Conservation (phyloP, 2,888 invertebrate genomes). For the Colostygia pectinataria region DNA sequence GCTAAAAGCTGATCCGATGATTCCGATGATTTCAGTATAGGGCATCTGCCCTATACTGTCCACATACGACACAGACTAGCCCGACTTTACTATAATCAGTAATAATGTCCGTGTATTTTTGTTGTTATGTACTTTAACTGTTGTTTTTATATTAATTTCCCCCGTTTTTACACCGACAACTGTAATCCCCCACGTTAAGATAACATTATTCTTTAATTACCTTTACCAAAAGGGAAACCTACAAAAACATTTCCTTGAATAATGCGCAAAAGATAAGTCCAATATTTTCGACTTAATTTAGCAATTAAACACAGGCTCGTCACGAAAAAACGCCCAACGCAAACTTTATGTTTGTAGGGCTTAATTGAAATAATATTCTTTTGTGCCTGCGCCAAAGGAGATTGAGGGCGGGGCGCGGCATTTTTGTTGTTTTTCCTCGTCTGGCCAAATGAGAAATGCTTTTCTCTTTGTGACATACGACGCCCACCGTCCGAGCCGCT, state of each 20-base stretch:
- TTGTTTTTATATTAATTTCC: conserved; percentile 10
- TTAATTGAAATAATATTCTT: conserved; percentile 77
- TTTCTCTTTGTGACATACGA: conserved; percentile 72
- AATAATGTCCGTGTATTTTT: too few relatives aligned
- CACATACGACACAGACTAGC: too few relatives aligned
- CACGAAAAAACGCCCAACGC: conserved; percentile 45
- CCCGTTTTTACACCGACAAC: conserved; percentile 9
- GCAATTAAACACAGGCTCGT: conserved; percentile 48
- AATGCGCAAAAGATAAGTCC: conserved; percentile 35
- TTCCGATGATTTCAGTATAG: too few relatives aligned
- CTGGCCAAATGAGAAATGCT: conserved; percentile 72
- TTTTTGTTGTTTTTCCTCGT: conserved; percentile 65
- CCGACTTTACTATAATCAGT: too few relatives aligned
- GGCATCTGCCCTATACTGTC: too few relatives aligned
- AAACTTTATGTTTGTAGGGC: conserved; percentile 51
- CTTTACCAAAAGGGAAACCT: conserved; percentile 26
- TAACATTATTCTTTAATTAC: conserved; percentile 23
- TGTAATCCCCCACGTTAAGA: conserved; percentile 16
- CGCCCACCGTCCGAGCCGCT: conserved; percentile 56
- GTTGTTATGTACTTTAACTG: too few relatives aligned
- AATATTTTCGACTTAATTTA: conserved; percentile 40
- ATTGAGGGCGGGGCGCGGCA: conserved; percentile 63
- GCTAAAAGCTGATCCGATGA: too few relatives aligned
- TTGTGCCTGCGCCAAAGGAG: conserved; percentile 66
- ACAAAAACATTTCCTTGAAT: conserved; percentile 34